Evolutionary conservation across 2,113 vertebrate genomes (phyloP), one percentile per base, ranked within the genome.

Genomic region (Nipponia nippon): DNA sequence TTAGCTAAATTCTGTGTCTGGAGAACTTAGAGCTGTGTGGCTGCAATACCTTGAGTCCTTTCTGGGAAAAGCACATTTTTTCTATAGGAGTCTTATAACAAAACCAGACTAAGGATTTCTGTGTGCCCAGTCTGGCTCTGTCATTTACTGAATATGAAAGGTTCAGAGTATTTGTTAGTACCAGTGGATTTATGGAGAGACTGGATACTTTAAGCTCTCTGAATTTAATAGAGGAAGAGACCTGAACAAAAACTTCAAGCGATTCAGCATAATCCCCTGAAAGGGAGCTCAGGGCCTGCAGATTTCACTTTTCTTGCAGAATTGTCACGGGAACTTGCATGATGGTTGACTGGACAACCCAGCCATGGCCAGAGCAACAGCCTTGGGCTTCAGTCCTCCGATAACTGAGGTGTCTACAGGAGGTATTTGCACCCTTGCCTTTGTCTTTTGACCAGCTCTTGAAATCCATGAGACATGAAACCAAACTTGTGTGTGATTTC

Each of bases 281-380:
- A 65, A 83, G 7, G 25, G 7, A 55, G 50, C 21, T 84, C 46
- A 32, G 18, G 46, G 42, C n/a, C 18, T 49, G n/a, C 10, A 38
- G 29, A 27, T 66, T 71, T 65, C 23, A 4, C 32, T 61, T 80
- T 17, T 44, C 50, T n/a, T 42, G 23, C 19, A 15, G 46, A 65
- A 71, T 21, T 55, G 17, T 53, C 15, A 13, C 2, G 2, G 36
- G 55, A 75, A 59, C 25, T 42, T 58, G 15, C 8, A 30, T 1
- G 0, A 1, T 0, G 0, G 10, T 65, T 44, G 32, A 18, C 18
- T n/a, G 46, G 22, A 17, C 29, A 70, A 10, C 44, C 19, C 52
- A 78, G 19, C 20, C 23, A 5, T 4, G 66, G 26, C 25, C 77
- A 32, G 29, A 50, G 61, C 34, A 59, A 9, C 13, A 25, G 6